These are phyloP conservation scores for Artibeus lituratus DNA, from an alignment of 2,797 vertebrate species.

Conservation along the genomic window DNA sequence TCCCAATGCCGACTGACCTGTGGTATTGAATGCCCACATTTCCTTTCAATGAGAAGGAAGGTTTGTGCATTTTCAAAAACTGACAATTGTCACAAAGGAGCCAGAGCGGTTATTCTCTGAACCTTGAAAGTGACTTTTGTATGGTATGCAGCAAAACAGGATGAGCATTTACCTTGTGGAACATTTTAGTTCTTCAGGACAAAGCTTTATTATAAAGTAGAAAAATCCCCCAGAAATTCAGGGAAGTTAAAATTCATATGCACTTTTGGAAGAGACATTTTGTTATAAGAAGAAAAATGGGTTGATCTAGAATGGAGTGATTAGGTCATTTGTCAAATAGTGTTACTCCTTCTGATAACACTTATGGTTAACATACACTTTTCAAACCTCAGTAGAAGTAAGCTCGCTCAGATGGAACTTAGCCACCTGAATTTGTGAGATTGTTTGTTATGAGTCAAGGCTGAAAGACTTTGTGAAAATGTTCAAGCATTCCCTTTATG, in stretches of 20 bases:
- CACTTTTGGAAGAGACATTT: conserved; percentile 77
- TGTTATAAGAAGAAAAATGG: conserved; percentile 82
- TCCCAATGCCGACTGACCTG: conserved; percentile 48
- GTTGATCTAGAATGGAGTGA: conserved; percentile 74
- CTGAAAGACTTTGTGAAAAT: conserved; percentile 58
- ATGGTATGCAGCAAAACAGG: conserved; percentile 20
- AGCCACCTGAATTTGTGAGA: conserved; percentile 52
- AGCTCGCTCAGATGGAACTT: conserved; percentile 60
- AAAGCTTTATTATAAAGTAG: conserved; percentile 48
- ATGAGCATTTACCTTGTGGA: conserved; percentile 66
- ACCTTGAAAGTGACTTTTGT: conserved; percentile 69
- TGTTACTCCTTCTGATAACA: conserved; percentile 71
- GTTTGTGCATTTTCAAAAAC: conserved; percentile 69
- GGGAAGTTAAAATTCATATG: conserved; percentile 74
- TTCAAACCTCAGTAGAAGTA: conserved; percentile 62
- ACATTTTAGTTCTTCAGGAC: conserved; percentile 59
- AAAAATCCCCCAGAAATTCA: conserved; percentile 70
- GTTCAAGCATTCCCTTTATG: background rate
- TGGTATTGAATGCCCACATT: conserved; percentile 37
- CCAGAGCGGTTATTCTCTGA: conserved; percentile 62
- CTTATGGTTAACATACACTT: conserved; percentile 75
- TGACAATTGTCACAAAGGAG: conserved; percentile 64
- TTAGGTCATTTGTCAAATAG: conserved; percentile 81
- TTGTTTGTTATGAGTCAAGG: conserved; percentile 56
- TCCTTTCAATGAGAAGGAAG: conserved; percentile 59